Evolutionary conservation across 1,140 invertebrate genomes (phyloP), one percentile per base, ranked within the genome.

Genomic region (Melitaea cinxia): DNA sequence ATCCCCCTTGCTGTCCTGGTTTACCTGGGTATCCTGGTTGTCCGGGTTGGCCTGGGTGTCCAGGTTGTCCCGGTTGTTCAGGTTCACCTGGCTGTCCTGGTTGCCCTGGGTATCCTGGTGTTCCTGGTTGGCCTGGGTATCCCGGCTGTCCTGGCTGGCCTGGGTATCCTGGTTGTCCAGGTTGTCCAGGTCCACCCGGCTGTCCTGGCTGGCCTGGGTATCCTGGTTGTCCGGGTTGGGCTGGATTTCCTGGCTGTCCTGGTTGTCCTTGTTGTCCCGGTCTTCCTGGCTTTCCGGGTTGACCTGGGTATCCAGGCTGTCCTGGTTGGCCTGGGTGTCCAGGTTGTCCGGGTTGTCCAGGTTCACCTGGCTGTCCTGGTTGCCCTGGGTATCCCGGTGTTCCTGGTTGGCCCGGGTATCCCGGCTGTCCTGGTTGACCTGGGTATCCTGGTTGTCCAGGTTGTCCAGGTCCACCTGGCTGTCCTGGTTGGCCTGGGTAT

Each of bases 21-120:
- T 52, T 24, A 9, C 49, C 49, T 26, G 49, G 49, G 49, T 52
- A 33, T 52, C 49, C 45, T 21, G 45, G 45, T 23, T 49, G 45
- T 23, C 45, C 45, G 9, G 17, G 10, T 2, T 49, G 19, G 19
- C 45, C 45, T 3, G 45, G 45, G 2, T 49, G 5, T 4, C 45
- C 45, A 3, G 45, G 17, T 12, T 49, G 17, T 23, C 45, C 45
- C 4, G 45, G 45, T 23, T 23, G 17, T 2, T 21, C 45, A 9
- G 45, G 19, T 23, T 21, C 4, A 5, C 45, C 45, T 21, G 45
- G 45, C 10, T 23, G 5, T 49, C 45, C 45, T 21, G 45, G 45
- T 49, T 21, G 17, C 10, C 45, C 45, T 23, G 45, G 17, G 1
- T 49, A 10, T 49, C 45, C 45, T 21, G 45, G 45, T 6, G 12